Conservation (phyloP, 2,113 vertebrate genomes). For the Loxodonta africana region DNA sequence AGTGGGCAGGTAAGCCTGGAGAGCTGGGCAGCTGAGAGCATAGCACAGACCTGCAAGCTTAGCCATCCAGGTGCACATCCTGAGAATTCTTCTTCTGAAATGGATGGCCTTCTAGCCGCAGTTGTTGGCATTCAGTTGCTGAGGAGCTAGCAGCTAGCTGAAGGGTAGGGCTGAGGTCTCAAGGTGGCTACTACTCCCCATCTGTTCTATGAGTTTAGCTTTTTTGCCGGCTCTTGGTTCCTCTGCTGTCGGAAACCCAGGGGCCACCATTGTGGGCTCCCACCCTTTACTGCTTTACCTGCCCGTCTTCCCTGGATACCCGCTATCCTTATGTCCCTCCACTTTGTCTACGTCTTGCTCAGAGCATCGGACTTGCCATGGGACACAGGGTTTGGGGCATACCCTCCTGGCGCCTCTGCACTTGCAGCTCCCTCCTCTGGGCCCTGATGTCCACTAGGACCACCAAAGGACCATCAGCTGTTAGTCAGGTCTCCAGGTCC, state of each 20-base stretch:
- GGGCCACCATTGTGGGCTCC: background rate
- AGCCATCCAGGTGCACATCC: background rate
- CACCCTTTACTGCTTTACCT: background rate
- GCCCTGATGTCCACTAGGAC: background rate
- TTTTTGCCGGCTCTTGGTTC: background rate
- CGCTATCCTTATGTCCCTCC: background rate
- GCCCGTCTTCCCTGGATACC: background rate
- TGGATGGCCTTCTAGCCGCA: background rate
- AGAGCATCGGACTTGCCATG: background rate
- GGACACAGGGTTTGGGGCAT: background rate
- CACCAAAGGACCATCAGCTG: background rate
- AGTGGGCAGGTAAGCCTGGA: background rate
- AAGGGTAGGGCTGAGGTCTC: background rate
- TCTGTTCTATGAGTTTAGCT: background rate
- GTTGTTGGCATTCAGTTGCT: background rate
- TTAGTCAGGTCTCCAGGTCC: background rate
- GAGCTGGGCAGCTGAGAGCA: background rate
- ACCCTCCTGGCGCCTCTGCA: background rate
- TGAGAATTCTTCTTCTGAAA: background rate
- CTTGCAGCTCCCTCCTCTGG: background rate
- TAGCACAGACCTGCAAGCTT: background rate
- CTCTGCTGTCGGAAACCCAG: conserved; percentile 16
- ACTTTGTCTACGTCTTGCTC: background rate
- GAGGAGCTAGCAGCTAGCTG: background rate
- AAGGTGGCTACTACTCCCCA: background rate